Evolutionary conservation across 2,797 vertebrate genomes (phyloP).

Genomic region (Microcaecilia unicolor): DNA sequence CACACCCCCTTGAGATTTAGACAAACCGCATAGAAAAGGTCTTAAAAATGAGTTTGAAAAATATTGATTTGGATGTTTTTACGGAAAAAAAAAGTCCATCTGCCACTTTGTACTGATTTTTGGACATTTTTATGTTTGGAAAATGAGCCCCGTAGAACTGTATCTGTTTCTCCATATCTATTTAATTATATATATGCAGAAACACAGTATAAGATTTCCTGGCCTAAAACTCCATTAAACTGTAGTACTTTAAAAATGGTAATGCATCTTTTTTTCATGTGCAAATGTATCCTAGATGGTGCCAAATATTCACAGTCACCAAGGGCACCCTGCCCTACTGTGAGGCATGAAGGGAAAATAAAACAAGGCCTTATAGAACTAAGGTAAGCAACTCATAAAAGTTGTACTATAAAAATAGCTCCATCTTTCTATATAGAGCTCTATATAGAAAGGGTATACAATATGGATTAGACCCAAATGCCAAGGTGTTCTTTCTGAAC

Average conservation of each 20-base stretch:
- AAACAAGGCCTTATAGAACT: conserved; percentile 56
- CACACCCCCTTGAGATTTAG: too few species aligned
- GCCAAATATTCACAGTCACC: conserved; percentile 51
- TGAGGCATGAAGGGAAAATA: conserved; percentile 57
- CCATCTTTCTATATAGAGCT: background rate
- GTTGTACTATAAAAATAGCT: background rate
- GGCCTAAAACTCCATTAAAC: background rate
- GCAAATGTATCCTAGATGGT: conserved; percentile 48
- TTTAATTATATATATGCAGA: background rate
- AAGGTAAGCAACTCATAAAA: conserved; percentile 53
- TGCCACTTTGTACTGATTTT: too few species aligned
- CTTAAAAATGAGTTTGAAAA: too few species aligned
- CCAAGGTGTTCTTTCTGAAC: conserved; percentile 6
- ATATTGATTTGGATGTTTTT: too few species aligned
- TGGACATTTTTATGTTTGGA: too few species aligned
- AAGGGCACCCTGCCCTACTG: conserved; percentile 41
- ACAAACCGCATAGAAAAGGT: too few species aligned
- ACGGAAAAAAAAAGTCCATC: too few species aligned
- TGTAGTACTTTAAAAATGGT: conserved; percentile 19
- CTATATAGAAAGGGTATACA: conserved; percentile 10
- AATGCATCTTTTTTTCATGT: conserved; percentile 26
- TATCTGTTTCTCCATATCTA: fast-evolving
- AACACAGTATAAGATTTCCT: conserved; percentile 1
- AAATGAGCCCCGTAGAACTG: too few species aligned
- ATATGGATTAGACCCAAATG: background rate